Conservation (phyloP, 1,140 invertebrate genomes). For the Drosophila sp. region DNA sequence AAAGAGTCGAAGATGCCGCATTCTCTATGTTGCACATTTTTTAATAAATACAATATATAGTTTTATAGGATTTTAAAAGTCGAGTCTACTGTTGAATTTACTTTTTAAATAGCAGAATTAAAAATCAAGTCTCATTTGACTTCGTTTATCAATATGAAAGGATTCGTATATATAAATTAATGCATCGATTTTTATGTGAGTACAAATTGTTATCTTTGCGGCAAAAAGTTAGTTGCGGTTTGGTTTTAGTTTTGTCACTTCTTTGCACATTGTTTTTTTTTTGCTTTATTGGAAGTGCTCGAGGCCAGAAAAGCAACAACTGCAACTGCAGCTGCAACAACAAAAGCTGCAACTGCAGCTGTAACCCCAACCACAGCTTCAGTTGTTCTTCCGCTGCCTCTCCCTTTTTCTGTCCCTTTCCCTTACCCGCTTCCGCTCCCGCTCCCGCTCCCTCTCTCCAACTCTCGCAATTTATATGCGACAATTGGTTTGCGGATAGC, state of each 20-base stretch:
- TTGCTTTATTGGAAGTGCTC: slow-evolving; percentile 17
- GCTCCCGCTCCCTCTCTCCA: not conserved
- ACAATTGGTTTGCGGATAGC: slow-evolving; percentile 37
- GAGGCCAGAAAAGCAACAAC: slow-evolving; percentile 3
- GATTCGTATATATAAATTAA: too few species aligned
- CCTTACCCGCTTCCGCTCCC: not conserved
- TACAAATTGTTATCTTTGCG: not conserved
- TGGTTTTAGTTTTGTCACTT: slow-evolving; percentile 63
- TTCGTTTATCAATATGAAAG: too few species aligned
- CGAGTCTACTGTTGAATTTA: too few species aligned
- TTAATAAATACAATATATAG: too few species aligned
- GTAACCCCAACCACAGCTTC: not conserved
- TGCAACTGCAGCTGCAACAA: not conserved
- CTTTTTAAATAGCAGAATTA: too few species aligned
- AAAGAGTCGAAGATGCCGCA: too few species aligned
- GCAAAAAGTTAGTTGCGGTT: slow-evolving; percentile 60
- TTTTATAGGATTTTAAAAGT: too few species aligned
- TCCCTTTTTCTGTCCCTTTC: not conserved
- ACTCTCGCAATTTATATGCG: not conserved
- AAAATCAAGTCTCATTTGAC: too few species aligned
- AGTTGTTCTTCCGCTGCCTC: not conserved
- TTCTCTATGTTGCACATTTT: too few species aligned
- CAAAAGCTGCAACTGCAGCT: not conserved
- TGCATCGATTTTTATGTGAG: too few species aligned
- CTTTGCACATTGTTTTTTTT: slow-evolving; percentile 43